A percentile compares a stretch with the other conserved stretches of the same genome.
Conservation (phyloP, 2,113 vertebrate genomes). For the Melanocharis versteri region DNA sequence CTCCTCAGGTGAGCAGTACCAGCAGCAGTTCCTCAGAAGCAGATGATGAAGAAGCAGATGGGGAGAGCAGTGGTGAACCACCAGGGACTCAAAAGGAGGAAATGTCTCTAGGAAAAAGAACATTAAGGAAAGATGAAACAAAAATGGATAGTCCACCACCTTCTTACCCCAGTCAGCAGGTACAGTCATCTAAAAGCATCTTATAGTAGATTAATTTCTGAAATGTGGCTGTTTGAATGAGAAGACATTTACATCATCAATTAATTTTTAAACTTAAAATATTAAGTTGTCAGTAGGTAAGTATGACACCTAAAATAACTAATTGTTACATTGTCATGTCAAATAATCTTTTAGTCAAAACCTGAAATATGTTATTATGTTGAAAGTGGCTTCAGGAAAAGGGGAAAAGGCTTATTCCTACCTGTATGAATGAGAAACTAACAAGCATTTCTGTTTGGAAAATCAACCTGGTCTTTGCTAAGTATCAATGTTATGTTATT, state of each 20-base stretch:
- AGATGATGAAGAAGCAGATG: constrained; percentile 88
- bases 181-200: constrained; percentile 14
- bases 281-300: not conserved
- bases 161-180: constrained; percentile 82
- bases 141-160: constrained; percentile 80
- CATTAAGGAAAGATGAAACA: constrained; percentile 62
- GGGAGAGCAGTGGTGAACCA: constrained; percentile 79
- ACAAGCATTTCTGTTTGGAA: not conserved
- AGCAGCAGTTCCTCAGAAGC: constrained; percentile 93
- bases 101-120: constrained; percentile 69
- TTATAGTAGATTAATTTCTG: not conserved
- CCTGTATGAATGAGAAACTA: not conserved
- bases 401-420: not conserved
- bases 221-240: not conserved
- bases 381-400: not conserved
- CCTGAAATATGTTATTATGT: not conserved
- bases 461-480: not conserved
- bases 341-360: not conserved
- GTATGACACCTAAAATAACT: not conserved
- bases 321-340: not conserved
- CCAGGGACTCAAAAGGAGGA: constrained; percentile 75
- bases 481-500: not conserved
- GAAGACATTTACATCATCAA: not conserved
- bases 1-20: constrained; percentile 86
- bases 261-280: not conserved